A percentile compares a stretch with the other conserved stretches of the same genome.
Conservation (phyloP, 2,888 invertebrate species). For the Xanthia togata region DNA sequence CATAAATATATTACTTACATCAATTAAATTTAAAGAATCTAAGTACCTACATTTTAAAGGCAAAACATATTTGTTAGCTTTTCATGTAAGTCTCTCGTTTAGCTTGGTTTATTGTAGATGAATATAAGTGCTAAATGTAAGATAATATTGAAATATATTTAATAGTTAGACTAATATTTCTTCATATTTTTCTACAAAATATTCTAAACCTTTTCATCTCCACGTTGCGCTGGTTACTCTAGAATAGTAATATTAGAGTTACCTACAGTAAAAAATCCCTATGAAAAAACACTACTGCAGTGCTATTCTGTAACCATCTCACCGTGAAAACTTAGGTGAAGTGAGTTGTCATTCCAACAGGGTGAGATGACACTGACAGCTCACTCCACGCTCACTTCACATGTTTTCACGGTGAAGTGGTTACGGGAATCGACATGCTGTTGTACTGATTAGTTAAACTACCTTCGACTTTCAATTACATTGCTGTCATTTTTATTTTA, state of each 20-base stretch:
- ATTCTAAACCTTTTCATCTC: slow-evolving; percentile 64
- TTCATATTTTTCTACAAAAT: slow-evolving; percentile 86
- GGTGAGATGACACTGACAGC: too few species aligned
- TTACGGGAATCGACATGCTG: too few species aligned
- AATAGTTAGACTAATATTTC: slow-evolving; percentile 83
- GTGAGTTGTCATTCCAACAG: too few species aligned
- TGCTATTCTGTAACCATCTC: too few species aligned
- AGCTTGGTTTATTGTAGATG: slow-evolving; percentile 71
- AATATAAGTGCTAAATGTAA: slow-evolving; percentile 73
- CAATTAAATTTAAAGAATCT: slow-evolving; percentile 49
- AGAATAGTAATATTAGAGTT: neutral
- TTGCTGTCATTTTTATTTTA: neutral
- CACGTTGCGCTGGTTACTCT: slow-evolving; percentile 21
- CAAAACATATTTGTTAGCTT: slow-evolving; percentile 68
- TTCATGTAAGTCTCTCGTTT: slow-evolving; percentile 68
- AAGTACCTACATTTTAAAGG: slow-evolving; percentile 57
- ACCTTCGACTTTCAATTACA: neutral
- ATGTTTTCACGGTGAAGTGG: too few species aligned
- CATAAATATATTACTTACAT: slow-evolving; percentile 56
- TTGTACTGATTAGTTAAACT: slow-evolving; percentile 1
- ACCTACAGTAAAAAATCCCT: neutral
- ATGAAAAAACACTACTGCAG: neutral
- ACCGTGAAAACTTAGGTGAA: too few species aligned
- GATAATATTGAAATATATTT: slow-evolving; percentile 71
- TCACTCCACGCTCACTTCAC: too few species aligned